Percentiles rank a stretch among this genome's conserved stretches.
phyloP scores from a whole-genome alignment of 2,113 vertebrate species.

The Ictidomys tridecemlineatus region DNA sequence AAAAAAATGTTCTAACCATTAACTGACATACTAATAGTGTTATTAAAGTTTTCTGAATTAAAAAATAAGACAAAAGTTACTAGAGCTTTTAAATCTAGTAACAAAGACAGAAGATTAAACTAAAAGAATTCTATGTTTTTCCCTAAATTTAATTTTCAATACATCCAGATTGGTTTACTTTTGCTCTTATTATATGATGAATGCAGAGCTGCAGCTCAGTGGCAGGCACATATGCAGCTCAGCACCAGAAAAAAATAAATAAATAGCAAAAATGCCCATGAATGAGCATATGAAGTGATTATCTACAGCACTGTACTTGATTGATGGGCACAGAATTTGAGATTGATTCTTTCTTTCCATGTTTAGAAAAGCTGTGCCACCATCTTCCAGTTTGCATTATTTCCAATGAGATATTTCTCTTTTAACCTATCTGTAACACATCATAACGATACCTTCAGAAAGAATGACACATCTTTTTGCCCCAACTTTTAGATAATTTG shows the following conservation, averaged over 20 bases:
- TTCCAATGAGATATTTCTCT: not conserved
- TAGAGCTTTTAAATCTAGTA: slow-evolving; percentile 26
- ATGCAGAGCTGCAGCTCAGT: not conserved
- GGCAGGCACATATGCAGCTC: too few relatives aligned
- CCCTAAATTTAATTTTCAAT: not conserved
- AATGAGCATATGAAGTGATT: not conserved
- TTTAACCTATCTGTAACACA: not conserved
- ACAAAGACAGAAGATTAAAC: not conserved
- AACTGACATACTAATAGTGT: not conserved
- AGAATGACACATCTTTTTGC: not conserved
- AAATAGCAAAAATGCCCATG: too few relatives aligned
- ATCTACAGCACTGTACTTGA: not conserved
- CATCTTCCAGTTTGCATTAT: not conserved
- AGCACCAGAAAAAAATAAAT: too few relatives aligned
- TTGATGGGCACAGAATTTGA: not conserved
- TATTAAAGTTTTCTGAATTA: slow-evolving; percentile 45
- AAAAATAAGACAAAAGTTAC: slow-evolving; percentile 9
- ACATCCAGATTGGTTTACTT: not conserved
- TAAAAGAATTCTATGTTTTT: not conserved
- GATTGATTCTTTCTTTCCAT: not conserved
- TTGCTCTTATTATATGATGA: not conserved
- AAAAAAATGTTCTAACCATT: slow-evolving; percentile 17
- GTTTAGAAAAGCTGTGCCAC: not conserved
- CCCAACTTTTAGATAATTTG: not conserved
- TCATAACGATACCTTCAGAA: not conserved